These are phyloP conservation scores for Dusona sp. DNA, from an alignment of 2,888 invertebrate genomes.

Conservation along the genomic window DNA sequence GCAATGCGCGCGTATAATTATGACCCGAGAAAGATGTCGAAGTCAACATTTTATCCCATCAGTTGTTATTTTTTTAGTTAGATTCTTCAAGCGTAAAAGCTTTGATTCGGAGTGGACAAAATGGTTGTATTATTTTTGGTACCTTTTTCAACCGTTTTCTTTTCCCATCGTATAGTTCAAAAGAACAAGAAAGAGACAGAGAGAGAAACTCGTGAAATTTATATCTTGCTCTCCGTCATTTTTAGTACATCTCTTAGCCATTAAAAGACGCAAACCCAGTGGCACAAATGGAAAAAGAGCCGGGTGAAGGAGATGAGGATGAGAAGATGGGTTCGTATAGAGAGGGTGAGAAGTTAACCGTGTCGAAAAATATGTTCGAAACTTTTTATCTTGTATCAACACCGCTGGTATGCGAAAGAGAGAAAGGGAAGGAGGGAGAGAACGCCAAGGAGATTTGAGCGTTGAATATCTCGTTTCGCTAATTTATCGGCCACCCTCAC, in stretches of 20 bases:
- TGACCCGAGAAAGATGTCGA: conserved; percentile 35
- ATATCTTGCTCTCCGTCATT: conserved; percentile 39
- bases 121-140: not conserved
- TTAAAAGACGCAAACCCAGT: conserved; percentile 57
- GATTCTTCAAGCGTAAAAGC: conserved; percentile 5
- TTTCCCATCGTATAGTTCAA: not conserved
- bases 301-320: conserved; percentile 5
- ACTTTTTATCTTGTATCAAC: conserved; percentile 81
- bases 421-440: conserved; percentile 6
- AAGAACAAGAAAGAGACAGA: conserved; percentile 65
- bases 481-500: conserved; percentile 59
- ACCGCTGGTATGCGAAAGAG: conserved; percentile 41
- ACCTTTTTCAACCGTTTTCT: not conserved
- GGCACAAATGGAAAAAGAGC: conserved; percentile 15
- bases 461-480: conserved; percentile 59
- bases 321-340: conserved; percentile 7
- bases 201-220: conserved; percentile 71
- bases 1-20: conserved; percentile 48
- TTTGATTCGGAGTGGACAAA: too few species aligned
- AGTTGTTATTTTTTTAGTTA: conserved; percentile 14
- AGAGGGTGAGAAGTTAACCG: conserved; percentile 69
- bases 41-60: conserved; percentile 25
- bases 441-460: conserved; percentile 27
- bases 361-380: conserved; percentile 80
- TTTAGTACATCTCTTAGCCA: conserved; percentile 49